Percentiles rank a stretch among this genome's conserved stretches.
phyloP scores from a whole-genome alignment of 2,113 vertebrate genomes.

The Solea solea region DNA sequence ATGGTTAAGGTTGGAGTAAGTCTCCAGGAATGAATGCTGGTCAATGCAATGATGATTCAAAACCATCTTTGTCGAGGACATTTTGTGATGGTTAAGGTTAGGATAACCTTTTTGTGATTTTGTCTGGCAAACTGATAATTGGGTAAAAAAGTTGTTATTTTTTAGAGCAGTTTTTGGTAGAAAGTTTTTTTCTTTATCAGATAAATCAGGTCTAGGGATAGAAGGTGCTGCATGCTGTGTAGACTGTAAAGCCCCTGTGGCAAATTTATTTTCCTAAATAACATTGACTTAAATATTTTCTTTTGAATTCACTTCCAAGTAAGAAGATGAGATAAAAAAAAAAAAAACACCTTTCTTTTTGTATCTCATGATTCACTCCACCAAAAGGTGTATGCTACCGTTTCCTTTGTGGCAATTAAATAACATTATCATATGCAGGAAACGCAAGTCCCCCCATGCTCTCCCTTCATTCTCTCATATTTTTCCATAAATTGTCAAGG shows the following conservation, averaged over 20 bases:
- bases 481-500: slow-evolving; percentile 77
- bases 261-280: neutral
- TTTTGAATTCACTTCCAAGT: slow-evolving; percentile 4
- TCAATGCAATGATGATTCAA: too few species aligned
- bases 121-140: too few species aligned
- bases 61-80: too few species aligned
- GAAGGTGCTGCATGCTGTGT: too few species aligned
- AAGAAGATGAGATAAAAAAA: neutral
- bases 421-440: slow-evolving; percentile 47
- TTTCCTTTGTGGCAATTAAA: slow-evolving; percentile 62
- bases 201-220: too few species aligned
- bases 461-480: slow-evolving; percentile 39
- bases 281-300: neutral
- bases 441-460: slow-evolving; percentile 46
- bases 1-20: too few species aligned
- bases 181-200: too few species aligned
- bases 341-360: slow-evolving; percentile 7
- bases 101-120: too few species aligned
- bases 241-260: neutral
- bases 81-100: too few species aligned
- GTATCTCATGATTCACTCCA: slow-evolving; percentile 51
- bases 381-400: slow-evolving; percentile 29
- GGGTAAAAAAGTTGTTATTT: too few species aligned
- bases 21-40: too few species aligned
- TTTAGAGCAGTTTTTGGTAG: too few species aligned